Evolutionary conservation across 2,797 vertebrate genomes (phyloP).

Genomic region (Peromyscus melanophrys): DNA sequence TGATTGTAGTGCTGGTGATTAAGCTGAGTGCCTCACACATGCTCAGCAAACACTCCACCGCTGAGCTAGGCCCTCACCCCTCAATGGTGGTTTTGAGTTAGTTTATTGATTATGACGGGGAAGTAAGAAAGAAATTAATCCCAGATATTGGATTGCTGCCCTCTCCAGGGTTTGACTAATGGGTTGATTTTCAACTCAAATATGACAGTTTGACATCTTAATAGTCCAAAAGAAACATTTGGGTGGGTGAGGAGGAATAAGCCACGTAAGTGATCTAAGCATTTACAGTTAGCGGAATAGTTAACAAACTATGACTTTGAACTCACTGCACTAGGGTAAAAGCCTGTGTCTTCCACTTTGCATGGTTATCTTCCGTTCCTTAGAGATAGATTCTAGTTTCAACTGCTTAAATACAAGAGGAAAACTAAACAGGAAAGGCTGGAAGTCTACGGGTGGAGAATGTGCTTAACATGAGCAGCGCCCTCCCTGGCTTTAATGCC

Average conservation of each 20-base stretch:
- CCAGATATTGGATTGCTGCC: neutral
- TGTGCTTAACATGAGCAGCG: neutral
- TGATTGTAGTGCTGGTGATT: neutral
- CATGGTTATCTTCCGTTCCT: neutral
- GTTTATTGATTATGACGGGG: slow-evolving; percentile 2
- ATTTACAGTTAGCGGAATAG: neutral
- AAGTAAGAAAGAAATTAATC: slow-evolving; percentile 10
- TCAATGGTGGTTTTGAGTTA: neutral
- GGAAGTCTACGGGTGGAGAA: neutral
- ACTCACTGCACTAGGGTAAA: neutral
- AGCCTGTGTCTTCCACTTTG: neutral
- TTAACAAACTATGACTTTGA: neutral
- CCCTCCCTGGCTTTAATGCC: neutral
- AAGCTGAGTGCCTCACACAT: too few species aligned
- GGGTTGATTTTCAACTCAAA: slow-evolving; percentile 34
- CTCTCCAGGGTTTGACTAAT: neutral
- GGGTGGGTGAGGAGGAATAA: neutral
- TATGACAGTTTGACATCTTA: slow-evolving; percentile 16
- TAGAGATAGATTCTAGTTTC: neutral
- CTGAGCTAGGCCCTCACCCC: neutral
- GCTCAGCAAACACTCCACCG: neutral
- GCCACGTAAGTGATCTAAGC: neutral
- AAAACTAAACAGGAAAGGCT: neutral
- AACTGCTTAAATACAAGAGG: neutral
- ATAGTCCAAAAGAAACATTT: slow-evolving; percentile 48